Evolutionary conservation across 2,888 invertebrate genomes (phyloP), one percentile per base, ranked within the genome.

Genomic region (Aquatica leii): DNA sequence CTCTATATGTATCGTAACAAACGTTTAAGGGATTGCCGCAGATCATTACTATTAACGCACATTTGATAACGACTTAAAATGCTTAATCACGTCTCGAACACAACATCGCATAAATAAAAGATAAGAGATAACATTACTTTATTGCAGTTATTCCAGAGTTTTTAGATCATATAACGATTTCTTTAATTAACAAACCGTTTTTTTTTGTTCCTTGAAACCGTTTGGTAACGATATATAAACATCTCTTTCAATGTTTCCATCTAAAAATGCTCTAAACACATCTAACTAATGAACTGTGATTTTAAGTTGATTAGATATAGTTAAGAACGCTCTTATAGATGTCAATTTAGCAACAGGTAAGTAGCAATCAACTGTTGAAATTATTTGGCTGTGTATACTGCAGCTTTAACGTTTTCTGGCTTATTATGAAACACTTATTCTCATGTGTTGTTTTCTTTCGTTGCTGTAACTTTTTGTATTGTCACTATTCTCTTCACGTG

Each of bases 281-380:
- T 58, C 50, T 12, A 41, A 18, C 34, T 58, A 50, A 41, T 58
- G 40, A 17, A 51, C 8, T 21, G 9, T 9, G 40, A 31, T 1
- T 12, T 12, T 34, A n/a, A 34, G 14, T 37, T 15, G 21, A n/a
- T n/a, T n/a, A n/a, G n/a, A n/a, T n/a, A n/a, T n/a, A n/a, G n/a
- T n/a, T n/a, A 57, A 14, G 5, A 57, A 50, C 34, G 18, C 20
- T 37, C 57, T 12, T 6, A 57, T n/a, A 20, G 57, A 24, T 20
- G 37, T 17, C 4, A 50, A 14, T 20, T 34, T 34, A 14, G 50
- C 57, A 18, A 57, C 50, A 12, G 49, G 49, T 20, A n/a, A 18
- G 49, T 46, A 55, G 1, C 31, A 18, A 11, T 55, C 55, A 14
- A 15, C 54, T 37, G 48, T 35, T 48, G 34, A 31, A 56, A 56